phyloP scores from a whole-genome alignment of 2,888 invertebrate species.

The Idaea biselata region DNA sequence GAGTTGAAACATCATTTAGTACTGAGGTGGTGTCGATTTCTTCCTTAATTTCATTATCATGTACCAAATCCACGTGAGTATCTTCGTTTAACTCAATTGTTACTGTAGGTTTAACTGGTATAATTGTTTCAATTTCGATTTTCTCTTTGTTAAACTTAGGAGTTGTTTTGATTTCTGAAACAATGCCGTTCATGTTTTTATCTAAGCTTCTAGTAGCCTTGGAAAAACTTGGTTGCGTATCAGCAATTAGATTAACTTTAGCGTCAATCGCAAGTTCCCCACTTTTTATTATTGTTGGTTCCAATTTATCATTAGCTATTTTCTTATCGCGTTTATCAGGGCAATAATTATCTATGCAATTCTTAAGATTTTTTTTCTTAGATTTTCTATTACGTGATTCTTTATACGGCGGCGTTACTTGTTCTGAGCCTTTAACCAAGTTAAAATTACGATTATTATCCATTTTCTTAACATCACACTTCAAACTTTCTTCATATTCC shows the following conservation, averaged over 20 bases:
- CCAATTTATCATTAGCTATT: slow-evolving; percentile 9
- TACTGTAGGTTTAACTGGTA: not conserved
- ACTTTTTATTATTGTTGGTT: slow-evolving; percentile 5
- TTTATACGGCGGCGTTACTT: slow-evolving; percentile 15
- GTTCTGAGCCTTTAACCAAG: slow-evolving; percentile 46
- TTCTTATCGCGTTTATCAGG: slow-evolving; percentile 17
- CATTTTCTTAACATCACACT: slow-evolving; percentile 48
- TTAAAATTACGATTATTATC: slow-evolving; percentile 44
- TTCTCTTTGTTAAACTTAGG: not conserved
- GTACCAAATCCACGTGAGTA: not conserved
- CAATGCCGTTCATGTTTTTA: not conserved
- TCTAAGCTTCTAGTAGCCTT: not conserved
- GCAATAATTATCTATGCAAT: slow-evolving; percentile 21
- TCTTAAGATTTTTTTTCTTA: slow-evolving; percentile 25
- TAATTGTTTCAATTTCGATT: not conserved
- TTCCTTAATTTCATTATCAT: not conserved
- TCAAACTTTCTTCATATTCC: slow-evolving; percentile 63
- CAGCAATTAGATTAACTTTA: not conserved
- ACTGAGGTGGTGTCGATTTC: not conserved
- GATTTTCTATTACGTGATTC: slow-evolving; percentile 16
- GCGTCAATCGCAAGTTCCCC: not conserved
- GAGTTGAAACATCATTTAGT: not conserved
- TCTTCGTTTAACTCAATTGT: slow-evolving; percentile 1
- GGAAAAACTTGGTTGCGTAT: not conserved
- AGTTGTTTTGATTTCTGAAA: not conserved